Conservation (phyloP, 2,113 vertebrate genomes). For the Chunga burmeisteri region DNA sequence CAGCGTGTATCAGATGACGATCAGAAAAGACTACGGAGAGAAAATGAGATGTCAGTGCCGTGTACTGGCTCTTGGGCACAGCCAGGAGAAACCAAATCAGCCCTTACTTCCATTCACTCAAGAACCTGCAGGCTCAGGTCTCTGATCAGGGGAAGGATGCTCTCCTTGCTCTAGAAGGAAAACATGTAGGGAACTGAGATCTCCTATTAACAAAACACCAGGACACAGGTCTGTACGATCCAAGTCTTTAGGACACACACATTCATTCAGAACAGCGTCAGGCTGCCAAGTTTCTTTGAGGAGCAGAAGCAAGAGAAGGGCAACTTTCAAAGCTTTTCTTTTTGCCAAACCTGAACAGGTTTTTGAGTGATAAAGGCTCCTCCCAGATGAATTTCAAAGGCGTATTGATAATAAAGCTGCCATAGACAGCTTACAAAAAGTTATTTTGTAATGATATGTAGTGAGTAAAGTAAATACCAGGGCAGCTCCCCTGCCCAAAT, state of each 20-base stretch:
- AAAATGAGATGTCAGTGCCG: background rate
- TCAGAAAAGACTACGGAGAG: background rate
- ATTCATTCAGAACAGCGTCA: background rate
- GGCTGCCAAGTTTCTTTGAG: background rate
- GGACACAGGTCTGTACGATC: background rate
- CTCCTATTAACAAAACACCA: background rate
- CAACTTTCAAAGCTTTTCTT: background rate
- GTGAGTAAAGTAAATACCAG: background rate
- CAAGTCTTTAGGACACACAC: background rate
- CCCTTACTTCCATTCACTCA: background rate
- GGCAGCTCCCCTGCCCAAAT: background rate
- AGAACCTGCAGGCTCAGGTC: background rate
- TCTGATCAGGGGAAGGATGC: accelerated
- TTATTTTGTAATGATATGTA: background rate
- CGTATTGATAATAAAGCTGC: background rate
- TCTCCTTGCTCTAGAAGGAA: background rate
- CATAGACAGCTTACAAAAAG: background rate
- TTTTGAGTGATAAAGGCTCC: background rate
- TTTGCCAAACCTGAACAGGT: background rate
- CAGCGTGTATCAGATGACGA: background rate
- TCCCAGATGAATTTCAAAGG: background rate
- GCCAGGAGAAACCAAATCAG: background rate
- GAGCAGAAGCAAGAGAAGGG: background rate
- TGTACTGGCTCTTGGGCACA: background rate
- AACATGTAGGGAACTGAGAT: accelerated